Evolutionary conservation across 2,797 vertebrate species (phyloP), one percentile per base, ranked within the genome.

Genomic region (Molossus molossus): DNA sequence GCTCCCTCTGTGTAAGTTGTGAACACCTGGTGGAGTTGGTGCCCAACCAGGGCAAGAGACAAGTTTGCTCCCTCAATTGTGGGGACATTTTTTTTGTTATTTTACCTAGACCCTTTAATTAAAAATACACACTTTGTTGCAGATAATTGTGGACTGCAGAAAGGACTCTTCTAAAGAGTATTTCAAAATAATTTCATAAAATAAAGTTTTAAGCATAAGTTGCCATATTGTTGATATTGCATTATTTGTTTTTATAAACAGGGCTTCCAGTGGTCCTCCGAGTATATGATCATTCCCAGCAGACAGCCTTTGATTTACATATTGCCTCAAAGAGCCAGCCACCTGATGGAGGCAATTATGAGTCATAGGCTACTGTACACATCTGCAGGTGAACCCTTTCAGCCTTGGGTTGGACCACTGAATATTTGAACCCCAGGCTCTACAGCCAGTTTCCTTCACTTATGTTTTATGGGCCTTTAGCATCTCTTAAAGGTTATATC

Each of bases 341-440:
- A 2, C 37, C 37, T 3, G 6, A 23, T 53, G 37, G 37, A 48
- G 5, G 60, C 14, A 33, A 9, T 29, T 20, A 4, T 0, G 0
- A 17, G 27, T 27, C 55, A n/a, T 11, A 23, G 60, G 55, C 76
- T 48, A 12, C 10, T 25, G 8, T 6, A 5, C 18, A 27, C n/a
- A 20, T 33, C 79, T 3, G 20, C 65, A 23, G 80, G 65, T 5
- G 37, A 23, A 5, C 48, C 55, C 25, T 45, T 3, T 21, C 5
- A 11, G 12, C 29, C 57, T 60, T 3, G 12, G 27, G 7, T 21
- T 6, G 9, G 55, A 69, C 4, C 7, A 23, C n/a, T 14, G 6
- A 11, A 5, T 21, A 23, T 64, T n/a, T 40, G 48, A 33, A 14
- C 73, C 40, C 10, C 0, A 1, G 10, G 5, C 40, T 37, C 1